Percentiles rank a stretch among this genome's conserved stretches.
These are phyloP conservation scores for Chrosomus eos DNA, from an alignment of 2,797 vertebrate genomes.

Conservation along the genomic window DNA sequence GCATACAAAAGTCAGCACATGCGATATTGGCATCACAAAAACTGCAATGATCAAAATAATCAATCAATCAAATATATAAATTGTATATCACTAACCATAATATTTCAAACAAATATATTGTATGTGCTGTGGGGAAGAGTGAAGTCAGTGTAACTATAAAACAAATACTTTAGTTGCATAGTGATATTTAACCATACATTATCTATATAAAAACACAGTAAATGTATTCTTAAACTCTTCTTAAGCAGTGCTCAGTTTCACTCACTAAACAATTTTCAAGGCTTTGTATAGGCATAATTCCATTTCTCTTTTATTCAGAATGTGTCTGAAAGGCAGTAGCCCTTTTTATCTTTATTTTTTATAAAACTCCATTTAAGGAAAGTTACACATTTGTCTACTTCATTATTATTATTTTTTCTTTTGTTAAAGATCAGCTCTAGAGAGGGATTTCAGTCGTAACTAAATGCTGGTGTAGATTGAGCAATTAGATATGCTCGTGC, in stretches of 20 bases:
- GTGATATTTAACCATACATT: not conserved
- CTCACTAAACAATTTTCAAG: no score
- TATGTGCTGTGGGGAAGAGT: not conserved
- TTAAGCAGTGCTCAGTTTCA: not conserved
- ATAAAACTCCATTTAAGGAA: not conserved
- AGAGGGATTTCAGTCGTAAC: conserved; percentile 47
- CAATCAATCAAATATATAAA: not conserved
- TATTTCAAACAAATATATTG: not conserved
- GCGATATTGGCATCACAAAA: not conserved
- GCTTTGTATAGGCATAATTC: not conserved
- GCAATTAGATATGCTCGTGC: conserved; percentile 61
- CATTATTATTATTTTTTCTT: no score
- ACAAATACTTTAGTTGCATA: not conserved
- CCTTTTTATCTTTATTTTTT: not conserved
- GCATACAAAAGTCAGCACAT: not conserved
- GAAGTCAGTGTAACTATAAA: not conserved
- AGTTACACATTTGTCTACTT: conserved; percentile 17
- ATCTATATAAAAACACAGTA: not conserved
- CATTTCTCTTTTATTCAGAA: not conserved
- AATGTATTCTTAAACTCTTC: not conserved
- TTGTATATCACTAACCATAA: not conserved
- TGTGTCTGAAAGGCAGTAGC: not conserved
- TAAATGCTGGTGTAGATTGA: conserved; percentile 59
- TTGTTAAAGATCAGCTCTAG: conserved; percentile 34
- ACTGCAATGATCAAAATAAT: not conserved